Evolutionary conservation across 2,113 vertebrate genomes (phyloP), one percentile per base, ranked within the genome.

Genomic region (Chloropsis hardwickii): DNA sequence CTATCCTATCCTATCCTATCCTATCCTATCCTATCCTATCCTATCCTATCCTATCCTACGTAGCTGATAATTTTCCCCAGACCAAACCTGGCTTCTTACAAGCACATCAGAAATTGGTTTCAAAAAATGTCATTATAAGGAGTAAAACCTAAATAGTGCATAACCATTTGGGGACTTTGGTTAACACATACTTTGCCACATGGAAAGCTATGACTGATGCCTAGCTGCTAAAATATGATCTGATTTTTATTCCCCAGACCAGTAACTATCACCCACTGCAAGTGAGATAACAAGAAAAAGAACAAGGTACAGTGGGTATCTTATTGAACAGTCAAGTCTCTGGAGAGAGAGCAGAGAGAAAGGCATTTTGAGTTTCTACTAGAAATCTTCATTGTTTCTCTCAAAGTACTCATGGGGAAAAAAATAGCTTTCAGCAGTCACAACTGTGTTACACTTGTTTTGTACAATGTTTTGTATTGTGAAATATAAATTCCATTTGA

Each of bases 401-500:
- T 91, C 81, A 84, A 89, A 89, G 37, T 69, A 85, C 45, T 81
- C 65, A 48, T 23, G 88, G 22, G 31, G 19, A 47, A 91, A 40
- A 77, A 93, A 91, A 60, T 15, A 92, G 58, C 70, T 94, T 95
- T 93, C 85, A 92, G 35, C 76, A 95, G 56, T 67, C 72, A 81
- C 72, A 91, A 60, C 51, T 78, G 29, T 78, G 39, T 90, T 86
- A 50, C 3, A 4, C 47, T 84, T 82, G 62, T 89, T 95, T 81
- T 79, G 56, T 71, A 64, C 47, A 48, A n/a, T 76, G 65, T 87
- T 95, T 92, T 58, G n/a, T 87, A 76, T 42, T 89, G 72, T 71
- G 51, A 94, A 93, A 91, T 70, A 78, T 56, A 92, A 95, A 93
- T 94, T 93, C 67, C 42, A 82, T 95, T 79, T 95, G 62, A 92